These are phyloP conservation scores for Siphlonurus alternatus DNA, from an alignment of 2,888 invertebrate species.

Conservation along the genomic window DNA sequence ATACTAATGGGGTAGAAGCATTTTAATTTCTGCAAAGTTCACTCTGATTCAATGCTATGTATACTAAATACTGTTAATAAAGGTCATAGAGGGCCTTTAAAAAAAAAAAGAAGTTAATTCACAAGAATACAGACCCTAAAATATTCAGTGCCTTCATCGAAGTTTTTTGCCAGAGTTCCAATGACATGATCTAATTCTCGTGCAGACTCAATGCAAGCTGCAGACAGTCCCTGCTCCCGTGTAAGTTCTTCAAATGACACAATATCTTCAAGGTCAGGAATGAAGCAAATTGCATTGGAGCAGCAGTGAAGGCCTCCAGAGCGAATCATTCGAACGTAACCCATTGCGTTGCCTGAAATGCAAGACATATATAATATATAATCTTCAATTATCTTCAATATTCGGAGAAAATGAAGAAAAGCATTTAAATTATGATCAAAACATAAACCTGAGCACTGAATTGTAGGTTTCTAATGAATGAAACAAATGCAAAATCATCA, in stretches of 20 bases:
- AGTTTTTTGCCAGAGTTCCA: slow-evolving; percentile 60
- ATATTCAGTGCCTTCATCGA: slow-evolving; percentile 77
- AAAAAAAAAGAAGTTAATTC: no score
- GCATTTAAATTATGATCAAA: no score
- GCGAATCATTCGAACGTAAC: slow-evolving; percentile 83
- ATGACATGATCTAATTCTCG: slow-evolving; percentile 62
- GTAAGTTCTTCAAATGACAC: slow-evolving; percentile 45
- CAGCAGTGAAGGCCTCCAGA: slow-evolving; percentile 88
- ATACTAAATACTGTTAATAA: no score
- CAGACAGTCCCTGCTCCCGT: slow-evolving; percentile 38
- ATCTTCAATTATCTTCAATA: not conserved
- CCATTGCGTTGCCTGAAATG: slow-evolving; percentile 68
- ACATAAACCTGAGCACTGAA: no score
- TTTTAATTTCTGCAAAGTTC: no score
- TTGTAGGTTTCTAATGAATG: no score
- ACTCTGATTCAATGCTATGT: no score
- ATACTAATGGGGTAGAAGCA: no score
- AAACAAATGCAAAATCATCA: no score
- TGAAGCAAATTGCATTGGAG: slow-evolving; percentile 76
- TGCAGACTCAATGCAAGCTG: slow-evolving; percentile 44
- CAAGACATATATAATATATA: not conserved
- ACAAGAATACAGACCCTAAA: slow-evolving; percentile 36
- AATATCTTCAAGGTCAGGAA: slow-evolving; percentile 58
- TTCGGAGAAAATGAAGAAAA: not conserved
- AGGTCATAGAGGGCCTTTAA: no score